These are phyloP conservation scores for Unio delphinus DNA, from an alignment of 2,888 invertebrate species.

Conservation along the genomic window DNA sequence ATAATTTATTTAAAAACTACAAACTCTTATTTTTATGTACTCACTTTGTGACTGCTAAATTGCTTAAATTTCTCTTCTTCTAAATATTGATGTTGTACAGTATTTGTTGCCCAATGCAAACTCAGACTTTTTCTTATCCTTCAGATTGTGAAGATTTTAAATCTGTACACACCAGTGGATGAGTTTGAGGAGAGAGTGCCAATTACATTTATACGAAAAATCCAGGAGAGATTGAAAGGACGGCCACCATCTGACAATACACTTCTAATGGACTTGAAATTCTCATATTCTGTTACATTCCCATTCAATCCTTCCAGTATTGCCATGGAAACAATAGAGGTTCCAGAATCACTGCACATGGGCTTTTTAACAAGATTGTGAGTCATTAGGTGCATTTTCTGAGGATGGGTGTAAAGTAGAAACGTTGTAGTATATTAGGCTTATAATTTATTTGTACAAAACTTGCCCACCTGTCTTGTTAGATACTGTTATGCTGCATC, in stretches of 20 bases:
- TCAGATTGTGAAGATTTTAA: slow-evolving; percentile 80
- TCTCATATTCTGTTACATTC: slow-evolving; percentile 86
- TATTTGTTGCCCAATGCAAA: background rate
- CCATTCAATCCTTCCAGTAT: slow-evolving; percentile 89
- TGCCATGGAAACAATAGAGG: slow-evolving; percentile 88
- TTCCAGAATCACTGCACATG: slow-evolving; percentile 78
- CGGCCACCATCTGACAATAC: slow-evolving; percentile 57
- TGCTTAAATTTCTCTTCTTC: too few species aligned
- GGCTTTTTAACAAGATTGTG: too few species aligned
- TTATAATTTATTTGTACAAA: too few species aligned
- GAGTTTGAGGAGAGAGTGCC: slow-evolving; percentile 90
- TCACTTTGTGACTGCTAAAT: background rate
- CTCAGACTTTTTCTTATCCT: slow-evolving; percentile 32
- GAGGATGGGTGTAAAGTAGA: too few species aligned
- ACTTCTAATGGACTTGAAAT: slow-evolving; percentile 89
- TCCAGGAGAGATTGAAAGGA: slow-evolving; percentile 78
- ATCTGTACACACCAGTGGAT: slow-evolving; percentile 89
- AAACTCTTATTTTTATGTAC: too few species aligned
- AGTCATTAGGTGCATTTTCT: too few species aligned
- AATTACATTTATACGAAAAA: slow-evolving; percentile 85
- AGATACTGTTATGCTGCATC: too few species aligned
- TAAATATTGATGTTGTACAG: background rate
- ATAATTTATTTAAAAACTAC: too few species aligned
- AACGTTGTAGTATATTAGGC: too few species aligned
- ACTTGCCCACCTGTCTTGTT: too few species aligned